Percentiles rank a stretch among this genome's conserved stretches.
Conservation (phyloP, 2,113 vertebrate species). For the Telmatochromis sp. region DNA sequence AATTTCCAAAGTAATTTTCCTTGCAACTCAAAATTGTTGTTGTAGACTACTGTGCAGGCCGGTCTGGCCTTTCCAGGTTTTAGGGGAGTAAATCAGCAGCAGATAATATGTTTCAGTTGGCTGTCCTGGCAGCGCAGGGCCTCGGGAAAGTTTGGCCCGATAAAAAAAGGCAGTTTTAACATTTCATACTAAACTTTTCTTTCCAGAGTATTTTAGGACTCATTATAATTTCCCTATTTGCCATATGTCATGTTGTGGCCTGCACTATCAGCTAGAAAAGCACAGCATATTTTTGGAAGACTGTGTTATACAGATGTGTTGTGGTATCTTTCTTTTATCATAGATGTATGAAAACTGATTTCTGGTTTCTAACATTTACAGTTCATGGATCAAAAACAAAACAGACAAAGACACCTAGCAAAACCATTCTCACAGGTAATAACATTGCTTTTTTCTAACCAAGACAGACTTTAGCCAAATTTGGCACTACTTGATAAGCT, state of each 20-base stretch:
- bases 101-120: not conserved
- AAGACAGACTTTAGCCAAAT: not conserved
- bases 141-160: not conserved
- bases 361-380: not conserved
- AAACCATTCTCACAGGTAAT: not conserved
- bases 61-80: not conserved
- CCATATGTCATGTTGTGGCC: not conserved
- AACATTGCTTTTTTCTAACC: not conserved
- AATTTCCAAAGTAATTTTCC: constrained; percentile 45
- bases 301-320: not conserved
- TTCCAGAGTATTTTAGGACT: not conserved
- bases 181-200: not conserved
- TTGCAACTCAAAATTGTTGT: constrained; percentile 32
- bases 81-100: constrained; percentile 5
- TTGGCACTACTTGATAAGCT: not conserved
- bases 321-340: not conserved
- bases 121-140: not conserved
- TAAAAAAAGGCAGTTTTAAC: not conserved
- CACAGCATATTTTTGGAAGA: not conserved
- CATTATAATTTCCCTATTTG: not conserved
- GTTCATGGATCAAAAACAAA: not conserved
- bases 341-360: not conserved
- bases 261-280: not conserved
- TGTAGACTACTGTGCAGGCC: constrained; percentile 24
- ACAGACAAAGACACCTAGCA: not conserved